A percentile compares a stretch with the other conserved stretches of the same genome.
phyloP scores from a whole-genome alignment of 2,797 vertebrate species.

The Uromys caudimaculatus region DNA sequence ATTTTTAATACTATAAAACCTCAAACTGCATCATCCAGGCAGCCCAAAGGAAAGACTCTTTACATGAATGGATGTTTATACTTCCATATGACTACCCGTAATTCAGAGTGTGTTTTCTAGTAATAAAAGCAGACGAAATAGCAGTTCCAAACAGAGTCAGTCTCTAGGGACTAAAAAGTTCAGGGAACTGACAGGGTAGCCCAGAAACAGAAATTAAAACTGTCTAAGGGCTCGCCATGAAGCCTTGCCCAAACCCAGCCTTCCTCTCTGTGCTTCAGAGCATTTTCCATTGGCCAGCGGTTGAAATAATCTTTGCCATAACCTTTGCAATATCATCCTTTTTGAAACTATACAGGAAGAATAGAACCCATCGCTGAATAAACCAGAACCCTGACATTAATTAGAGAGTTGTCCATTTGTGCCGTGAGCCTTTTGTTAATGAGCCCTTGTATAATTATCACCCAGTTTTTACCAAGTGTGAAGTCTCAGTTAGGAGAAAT shows the following conservation, averaged over 20 bases:
- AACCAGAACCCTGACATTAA: constrained; percentile 27
- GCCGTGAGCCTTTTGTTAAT: constrained; percentile 8
- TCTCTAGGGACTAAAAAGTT: neutral
- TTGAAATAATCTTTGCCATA: constrained; percentile 53
- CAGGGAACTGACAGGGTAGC: neutral
- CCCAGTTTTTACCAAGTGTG: constrained; percentile 43
- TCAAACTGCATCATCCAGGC: neutral
- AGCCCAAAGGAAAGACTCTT: neutral
- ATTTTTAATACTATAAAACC: neutral
- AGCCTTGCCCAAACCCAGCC: neutral
- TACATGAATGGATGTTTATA: neutral
- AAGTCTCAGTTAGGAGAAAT: constrained; percentile 60
- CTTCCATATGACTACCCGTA: no score
- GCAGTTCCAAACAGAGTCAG: neutral
- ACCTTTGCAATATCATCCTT: neutral
- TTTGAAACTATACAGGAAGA: neutral
- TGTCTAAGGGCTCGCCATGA: neutral
- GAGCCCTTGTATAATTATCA: constrained; percentile 39
- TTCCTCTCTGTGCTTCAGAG: neutral
- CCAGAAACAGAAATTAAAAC: neutral
- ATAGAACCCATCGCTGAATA: neutral
- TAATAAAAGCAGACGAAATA: neutral
- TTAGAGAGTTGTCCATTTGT: neutral
- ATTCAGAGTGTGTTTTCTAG: neutral
- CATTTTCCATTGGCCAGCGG: neutral